Percentiles rank a stretch among this genome's conserved stretches.
phyloP scores from a whole-genome alignment of 2,113 vertebrate genomes.

The Vulpes lagopus region DNA sequence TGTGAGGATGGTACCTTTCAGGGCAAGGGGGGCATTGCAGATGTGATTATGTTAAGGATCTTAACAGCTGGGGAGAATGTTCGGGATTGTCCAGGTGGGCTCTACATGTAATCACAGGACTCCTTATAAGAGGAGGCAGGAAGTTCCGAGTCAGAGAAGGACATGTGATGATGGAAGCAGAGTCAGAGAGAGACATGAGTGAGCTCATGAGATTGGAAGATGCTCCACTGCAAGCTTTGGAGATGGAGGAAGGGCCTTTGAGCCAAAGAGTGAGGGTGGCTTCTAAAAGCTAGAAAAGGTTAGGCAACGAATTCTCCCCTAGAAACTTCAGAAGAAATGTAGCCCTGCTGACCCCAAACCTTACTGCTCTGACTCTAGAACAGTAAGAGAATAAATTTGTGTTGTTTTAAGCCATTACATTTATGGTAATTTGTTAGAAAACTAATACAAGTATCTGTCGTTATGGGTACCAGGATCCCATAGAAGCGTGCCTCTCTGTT shows the following conservation, averaged over 20 bases:
- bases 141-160: neutral
- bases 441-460: neutral
- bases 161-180: neutral
- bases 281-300: neutral
- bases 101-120: neutral
- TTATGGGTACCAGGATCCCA: neutral
- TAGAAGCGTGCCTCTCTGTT: neutral
- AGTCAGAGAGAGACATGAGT: neutral
- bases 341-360: neutral
- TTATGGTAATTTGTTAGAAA: neutral
- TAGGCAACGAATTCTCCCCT: neutral
- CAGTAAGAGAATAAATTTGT: neutral
- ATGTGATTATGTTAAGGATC: neutral
- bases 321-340: neutral
- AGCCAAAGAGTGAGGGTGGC: neutral
- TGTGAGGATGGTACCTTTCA: neutral
- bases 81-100: neutral
- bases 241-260: neutral
- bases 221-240: neutral
- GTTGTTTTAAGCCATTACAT: neutral
- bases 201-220: neutral
- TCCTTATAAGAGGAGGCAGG: neutral
- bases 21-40: neutral
- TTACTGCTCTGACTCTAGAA: neutral
- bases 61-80: neutral